Base-by-base conservation (phyloP, 1,140 invertebrate genomes). In the Papilio polyxenes region DNA sequence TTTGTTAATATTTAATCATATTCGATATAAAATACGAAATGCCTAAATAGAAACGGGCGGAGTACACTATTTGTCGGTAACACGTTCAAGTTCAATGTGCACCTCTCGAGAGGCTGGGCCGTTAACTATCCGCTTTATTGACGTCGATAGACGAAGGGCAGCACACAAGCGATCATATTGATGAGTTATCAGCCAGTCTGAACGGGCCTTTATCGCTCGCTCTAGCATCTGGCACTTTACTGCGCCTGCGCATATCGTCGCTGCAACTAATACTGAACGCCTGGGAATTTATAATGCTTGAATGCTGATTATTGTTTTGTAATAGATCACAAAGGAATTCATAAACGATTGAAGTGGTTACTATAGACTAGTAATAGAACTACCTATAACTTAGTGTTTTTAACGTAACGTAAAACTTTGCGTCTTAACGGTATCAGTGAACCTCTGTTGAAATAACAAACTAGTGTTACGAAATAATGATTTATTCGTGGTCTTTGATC, bases 401-500 rank as follows among this genome's bases (percentile, higher is more conserved):
- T 31, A 31, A 31, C 23, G 23, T 31, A 31, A 31, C 23, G 23
- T 20, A 10, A 7, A 23, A 72, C 11, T 37, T 5, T 17, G 31
- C 17, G 37, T 72, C 40, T 72, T 10, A 40, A 37, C 11, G 6
- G 65, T 3, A 40, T 40, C n/a, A 65, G 10, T 65, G n/a, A 65
- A 65, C 23, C 0, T 15, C 11, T 31, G 20, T 65, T 65, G 17
- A 23, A 65, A 65, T 65, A 23, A 65, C 15, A 72, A 72, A 72
- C 17, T 48, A 4, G n/a, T 49, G 17, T 75, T 75, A 75, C 74
- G 74, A 49, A 75, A 75, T 75, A 75, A 48, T 75, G 74, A 75
- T 75, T 20, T 75, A 75, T 75, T 49, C 44, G 17, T 75, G 74
- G 74, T 75, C 37, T 75, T 75, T 75, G 37, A 49, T 75, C 37